Evolutionary conservation across 1,140 invertebrate species (phyloP).

Genomic region (Ceratina australensis): DNA sequence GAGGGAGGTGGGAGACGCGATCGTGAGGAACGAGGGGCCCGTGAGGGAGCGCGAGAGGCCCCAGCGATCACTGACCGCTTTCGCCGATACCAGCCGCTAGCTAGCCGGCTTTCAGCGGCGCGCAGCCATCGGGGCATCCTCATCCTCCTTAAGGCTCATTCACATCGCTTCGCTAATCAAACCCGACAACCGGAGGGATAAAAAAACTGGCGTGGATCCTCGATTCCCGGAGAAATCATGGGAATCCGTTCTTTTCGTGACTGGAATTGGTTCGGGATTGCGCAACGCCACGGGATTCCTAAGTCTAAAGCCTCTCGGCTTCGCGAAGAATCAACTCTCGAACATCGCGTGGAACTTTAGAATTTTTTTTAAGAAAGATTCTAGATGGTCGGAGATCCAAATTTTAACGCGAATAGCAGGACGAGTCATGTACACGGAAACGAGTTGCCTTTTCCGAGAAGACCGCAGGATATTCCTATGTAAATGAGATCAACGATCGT

Average conservation of each 20-base stretch:
- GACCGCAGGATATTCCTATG: conserved; percentile 28
- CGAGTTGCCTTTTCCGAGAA: conserved; percentile 48
- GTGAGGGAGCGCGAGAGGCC: conserved; percentile 54
- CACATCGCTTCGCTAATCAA: conserved; percentile 66
- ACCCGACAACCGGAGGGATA: conserved; percentile 45
- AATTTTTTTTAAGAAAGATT: too few relatives aligned
- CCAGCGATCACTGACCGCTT: conserved; percentile 68
- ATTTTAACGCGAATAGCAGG: neutral
- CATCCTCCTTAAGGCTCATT: conserved; percentile 61
- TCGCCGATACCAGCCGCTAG: conserved; percentile 65
- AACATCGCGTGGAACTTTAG: neutral
- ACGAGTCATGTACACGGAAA: conserved; percentile 30
- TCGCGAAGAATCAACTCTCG: neutral
- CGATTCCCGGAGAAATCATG: conserved; percentile 45
- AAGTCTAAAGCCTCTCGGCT: neutral
- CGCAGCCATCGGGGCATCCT: conserved; percentile 65
- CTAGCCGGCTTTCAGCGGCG: conserved; percentile 67
- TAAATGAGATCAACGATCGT: conserved; percentile 45
- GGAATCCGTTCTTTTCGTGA: conserved; percentile 50
- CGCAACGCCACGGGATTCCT: conserved; percentile 21
- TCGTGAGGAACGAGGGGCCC: conserved; percentile 62
- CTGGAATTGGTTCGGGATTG: neutral
- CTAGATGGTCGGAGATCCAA: too few relatives aligned
- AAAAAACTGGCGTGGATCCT: conserved; percentile 34
- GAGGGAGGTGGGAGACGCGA: conserved; percentile 26